Evolutionary conservation across 1,140 invertebrate genomes (phyloP).

Genomic region (Yoshiicerus persimilis): DNA sequence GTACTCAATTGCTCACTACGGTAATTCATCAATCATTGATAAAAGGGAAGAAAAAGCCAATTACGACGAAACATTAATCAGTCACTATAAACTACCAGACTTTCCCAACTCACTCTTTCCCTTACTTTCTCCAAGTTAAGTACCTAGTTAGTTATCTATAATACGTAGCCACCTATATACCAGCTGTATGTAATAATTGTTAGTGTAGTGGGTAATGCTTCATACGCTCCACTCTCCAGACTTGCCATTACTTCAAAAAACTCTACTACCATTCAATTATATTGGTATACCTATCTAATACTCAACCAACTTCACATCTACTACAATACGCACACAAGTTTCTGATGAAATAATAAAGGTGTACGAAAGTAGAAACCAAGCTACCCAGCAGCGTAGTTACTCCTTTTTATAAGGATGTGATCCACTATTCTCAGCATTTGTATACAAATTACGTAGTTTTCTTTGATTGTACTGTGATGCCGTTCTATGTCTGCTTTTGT

Average conservation of each 20-base stretch:
- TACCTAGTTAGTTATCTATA: background rate
- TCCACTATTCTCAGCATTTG: background rate
- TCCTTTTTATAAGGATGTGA: background rate
- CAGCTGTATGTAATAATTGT: background rate
- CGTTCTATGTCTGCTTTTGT: background rate
- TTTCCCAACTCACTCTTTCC: background rate
- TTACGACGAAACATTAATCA: background rate
- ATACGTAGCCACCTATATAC: background rate
- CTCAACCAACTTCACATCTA: background rate
- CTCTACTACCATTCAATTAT: background rate
- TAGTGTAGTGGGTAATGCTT: background rate
- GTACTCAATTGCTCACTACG: constrained; percentile 9
- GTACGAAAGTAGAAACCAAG: background rate
- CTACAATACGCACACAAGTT: background rate
- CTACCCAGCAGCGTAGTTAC: background rate
- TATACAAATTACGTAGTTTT: background rate
- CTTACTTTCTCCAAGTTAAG: background rate
- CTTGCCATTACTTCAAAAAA: background rate
- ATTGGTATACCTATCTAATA: too few species aligned
- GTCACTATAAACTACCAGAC: background rate
- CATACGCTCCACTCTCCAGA: too few species aligned
- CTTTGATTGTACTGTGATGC: background rate
- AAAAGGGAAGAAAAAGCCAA: constrained; percentile 17
- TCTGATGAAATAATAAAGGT: background rate
- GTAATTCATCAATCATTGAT: constrained; percentile 23